Percentiles rank a stretch among this genome's conserved stretches.
Conservation (phyloP, 2,888 invertebrate species). For the Dexiosoma caninum region DNA sequence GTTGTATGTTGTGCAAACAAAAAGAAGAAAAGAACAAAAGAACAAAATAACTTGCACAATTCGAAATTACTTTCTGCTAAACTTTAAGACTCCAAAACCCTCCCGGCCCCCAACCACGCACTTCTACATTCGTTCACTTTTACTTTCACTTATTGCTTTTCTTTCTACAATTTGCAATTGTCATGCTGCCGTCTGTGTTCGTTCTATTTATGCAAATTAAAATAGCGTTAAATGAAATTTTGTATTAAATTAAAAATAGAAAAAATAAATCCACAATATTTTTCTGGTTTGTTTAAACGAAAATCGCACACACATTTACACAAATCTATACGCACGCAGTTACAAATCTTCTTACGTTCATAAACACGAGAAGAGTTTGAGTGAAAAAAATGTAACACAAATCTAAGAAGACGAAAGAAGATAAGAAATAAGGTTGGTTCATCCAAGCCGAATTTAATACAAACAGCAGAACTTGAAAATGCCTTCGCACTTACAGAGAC, state of each 20-base stretch:
- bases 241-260: constrained; percentile 17
- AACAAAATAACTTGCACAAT: not conserved
- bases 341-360: not conserved
- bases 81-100: constrained; percentile 14
- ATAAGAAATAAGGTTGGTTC: too few relatives aligned
- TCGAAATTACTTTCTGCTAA: constrained; percentile 21
- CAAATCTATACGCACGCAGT: not conserved
- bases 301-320: not conserved
- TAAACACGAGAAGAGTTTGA: not conserved
- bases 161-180: not conserved
- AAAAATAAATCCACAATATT: not conserved
- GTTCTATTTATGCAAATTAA: constrained; percentile 55
- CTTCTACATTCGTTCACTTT: not conserved
- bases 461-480: too few relatives aligned
- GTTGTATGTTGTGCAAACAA: not conserved
- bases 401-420: too few relatives aligned
- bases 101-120: too few relatives aligned
- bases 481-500: too few relatives aligned
- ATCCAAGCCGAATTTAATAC: too few relatives aligned
- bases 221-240: constrained; percentile 52
- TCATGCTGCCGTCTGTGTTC: not conserved
- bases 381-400: too few relatives aligned
- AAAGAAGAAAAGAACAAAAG: too few relatives aligned
- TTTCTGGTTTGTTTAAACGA: not conserved
- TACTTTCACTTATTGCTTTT: constrained; percentile 13